Evolutionary conservation across 2,888 invertebrate species (phyloP), one percentile per base, ranked within the genome.

Genomic region (Agrochola lychnidis): DNA sequence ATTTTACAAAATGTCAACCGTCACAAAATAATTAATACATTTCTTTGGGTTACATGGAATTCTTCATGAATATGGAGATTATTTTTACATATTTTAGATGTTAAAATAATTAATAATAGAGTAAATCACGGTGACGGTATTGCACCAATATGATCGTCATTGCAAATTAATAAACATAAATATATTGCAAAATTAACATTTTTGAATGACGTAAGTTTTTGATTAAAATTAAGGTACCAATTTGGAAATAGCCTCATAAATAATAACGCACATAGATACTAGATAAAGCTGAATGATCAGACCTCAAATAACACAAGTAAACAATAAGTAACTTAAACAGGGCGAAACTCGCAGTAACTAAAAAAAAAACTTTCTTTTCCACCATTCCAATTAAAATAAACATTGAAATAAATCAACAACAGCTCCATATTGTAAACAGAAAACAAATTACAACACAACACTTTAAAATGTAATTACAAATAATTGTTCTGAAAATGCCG

Each of bases 381-480:
- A 45, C 3, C 22, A 73, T 70, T 62, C 45, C 82, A 83, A 73
- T 85, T 74, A 70, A 83, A 85, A 74, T 71, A 75, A 70, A 74
- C 71, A 72, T 71, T 73, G 53, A 63, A 78, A 78, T 85, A 85
- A 88, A 87, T 87, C 80, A 79, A 79, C 74, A 72, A 57, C 69
- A 59, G 51, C 69, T 63, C 79, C 74, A 80, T 71, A 67, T 79
- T 86, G 82, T 82, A 78, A 82, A 88, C 75, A 81, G 74, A 78
- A 66, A 79, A 86, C 82, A 79, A 86, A 84, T 84, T 77, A 71
- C 77, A 70, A 68, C 76, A 77, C 71, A 78, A 81, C 80, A 84
- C 81, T 79, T 81, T 79, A 83, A 89, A 74, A 81, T 73, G 82
- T 79, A 85, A 84, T 88, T 87, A 87, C 87, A 86, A 80, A 81